phyloP scores from a whole-genome alignment of 1,140 invertebrate species.

The Melitaea cinxia region DNA sequence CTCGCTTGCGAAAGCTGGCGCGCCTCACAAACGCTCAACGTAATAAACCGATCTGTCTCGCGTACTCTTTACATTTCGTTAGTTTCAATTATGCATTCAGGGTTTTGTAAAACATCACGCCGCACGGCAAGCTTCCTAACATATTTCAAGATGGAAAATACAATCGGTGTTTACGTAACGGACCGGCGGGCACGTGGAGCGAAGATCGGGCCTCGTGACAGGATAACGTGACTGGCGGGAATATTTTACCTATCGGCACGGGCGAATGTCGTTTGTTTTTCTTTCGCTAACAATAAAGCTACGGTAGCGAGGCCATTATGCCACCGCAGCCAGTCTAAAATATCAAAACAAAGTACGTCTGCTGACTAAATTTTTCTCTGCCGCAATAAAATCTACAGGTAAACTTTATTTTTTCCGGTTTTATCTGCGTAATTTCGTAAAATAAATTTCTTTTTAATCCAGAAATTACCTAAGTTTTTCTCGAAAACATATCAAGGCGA shows the following conservation, averaged over 20 bases:
- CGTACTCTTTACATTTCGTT: slow-evolving; percentile 12
- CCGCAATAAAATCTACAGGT: slow-evolving; percentile 2
- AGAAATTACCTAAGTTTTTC: slow-evolving; percentile 31
- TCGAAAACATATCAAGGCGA: slow-evolving; percentile 56
- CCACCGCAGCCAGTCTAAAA: not conserved
- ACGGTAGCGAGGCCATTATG: slow-evolving; percentile 14
- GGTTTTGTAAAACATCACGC: slow-evolving; percentile 30
- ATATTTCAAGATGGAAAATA: slow-evolving; percentile 41
- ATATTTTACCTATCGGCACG: slow-evolving; percentile 34
- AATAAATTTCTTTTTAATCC: slow-evolving; percentile 36
- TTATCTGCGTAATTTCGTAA: slow-evolving; percentile 31
- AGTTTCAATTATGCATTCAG: slow-evolving; percentile 28
- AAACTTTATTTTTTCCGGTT: slow-evolving; percentile 9
- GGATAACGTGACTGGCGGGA: slow-evolving; percentile 50
- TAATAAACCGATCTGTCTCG: not conserved
- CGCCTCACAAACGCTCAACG: not conserved
- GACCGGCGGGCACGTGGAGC: slow-evolving; percentile 42
- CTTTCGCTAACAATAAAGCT: slow-evolving; percentile 17
- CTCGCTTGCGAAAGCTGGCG: not conserved
- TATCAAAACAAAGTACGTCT: slow-evolving; percentile 11
- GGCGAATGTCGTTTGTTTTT: slow-evolving; percentile 26
- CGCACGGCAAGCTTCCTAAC: slow-evolving; percentile 23
- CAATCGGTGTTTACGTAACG: slow-evolving; percentile 47
- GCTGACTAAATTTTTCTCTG: not conserved
- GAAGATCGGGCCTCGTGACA: slow-evolving; percentile 45